Evolutionary conservation across 2,888 invertebrate genomes (phyloP), one percentile per base, ranked within the genome.

Genomic region (Hyposoter didymator): DNA sequence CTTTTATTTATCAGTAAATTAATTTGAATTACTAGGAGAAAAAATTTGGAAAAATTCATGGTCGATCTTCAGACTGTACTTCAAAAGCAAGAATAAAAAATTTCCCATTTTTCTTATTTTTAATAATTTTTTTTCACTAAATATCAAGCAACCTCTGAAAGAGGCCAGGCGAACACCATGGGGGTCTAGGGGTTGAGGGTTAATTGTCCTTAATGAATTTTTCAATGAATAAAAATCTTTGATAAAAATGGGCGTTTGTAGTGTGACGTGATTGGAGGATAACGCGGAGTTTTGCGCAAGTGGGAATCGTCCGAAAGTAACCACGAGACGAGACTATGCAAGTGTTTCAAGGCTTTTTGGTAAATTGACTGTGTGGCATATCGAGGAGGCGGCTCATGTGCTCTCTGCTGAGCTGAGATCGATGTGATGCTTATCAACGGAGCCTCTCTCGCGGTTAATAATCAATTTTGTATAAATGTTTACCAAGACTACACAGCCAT

Each of bases 261-360:
- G 49, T 49, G 19, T 22, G 3, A 22, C 55, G 55, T 22, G 12
- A 12, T 22, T 55, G 1, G 12, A 0, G 12, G 22, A 55, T 55
- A 12, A 55, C 19, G 22, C 19, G 22, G 22, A 55, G 22, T 22
- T 22, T 22, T 2, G 3, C 55, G 28, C 19, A 12, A 12, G 22
- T 12, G 22, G 22, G 12, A 28, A 55, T 55, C 22, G 28, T 55
- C 49, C 22, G 43, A 52, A 28, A 62, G 67, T n/a, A 12, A 52
- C 28, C n/a, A 55, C 5, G 55, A 43, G 10, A 39, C 35, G 2
- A 35, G 35, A 35, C 39, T 10, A 5, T 39, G 8, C 39, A 39
- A 28, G 22, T 22, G 47, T 67, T 78, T 59, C 83, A 78, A 78
- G 83, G 78, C 59, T 83, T 72, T 78, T 52, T 47, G 76, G 22